Percentiles rank a stretch among this genome's conserved stretches.
Evolutionary conservation across 2,113 vertebrate genomes (phyloP).

Genomic region (Tamias sibiricus): DNA sequence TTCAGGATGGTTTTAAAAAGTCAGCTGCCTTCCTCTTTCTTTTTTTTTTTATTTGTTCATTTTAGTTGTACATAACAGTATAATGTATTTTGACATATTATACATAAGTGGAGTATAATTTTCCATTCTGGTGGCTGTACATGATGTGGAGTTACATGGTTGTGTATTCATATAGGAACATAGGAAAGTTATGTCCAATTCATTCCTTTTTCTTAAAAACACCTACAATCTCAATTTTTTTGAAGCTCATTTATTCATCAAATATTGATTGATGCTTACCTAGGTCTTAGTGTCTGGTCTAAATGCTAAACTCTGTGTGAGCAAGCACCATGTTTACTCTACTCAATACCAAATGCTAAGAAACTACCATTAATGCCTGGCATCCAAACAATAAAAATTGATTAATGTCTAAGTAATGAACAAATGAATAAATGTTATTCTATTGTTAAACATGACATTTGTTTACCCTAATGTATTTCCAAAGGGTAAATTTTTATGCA

Average conservation of each 20-base stretch:
- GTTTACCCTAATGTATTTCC: neutral
- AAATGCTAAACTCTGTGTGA: neutral
- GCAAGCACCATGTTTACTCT: neutral
- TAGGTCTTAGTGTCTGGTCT: neutral
- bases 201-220: too few species aligned
- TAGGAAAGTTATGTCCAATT: too few species aligned
- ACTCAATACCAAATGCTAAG: neutral
- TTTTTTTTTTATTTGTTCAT: too few species aligned
- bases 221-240: neutral
- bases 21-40: neutral
- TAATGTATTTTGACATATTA: too few species aligned
- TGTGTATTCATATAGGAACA: too few species aligned
- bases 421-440: neutral
- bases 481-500: slow-evolving; percentile 17
- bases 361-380: neutral
- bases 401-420: neutral
- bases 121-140: too few species aligned
- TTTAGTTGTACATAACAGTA: too few species aligned
- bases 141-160: too few species aligned
- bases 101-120: too few species aligned
- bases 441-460: neutral
- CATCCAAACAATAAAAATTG: neutral
- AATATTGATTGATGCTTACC: neutral
- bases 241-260: neutral
- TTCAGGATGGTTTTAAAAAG: neutral